phyloP scores from a whole-genome alignment of 2,888 invertebrate genomes.

The Cylindroiulus punctatus region DNA sequence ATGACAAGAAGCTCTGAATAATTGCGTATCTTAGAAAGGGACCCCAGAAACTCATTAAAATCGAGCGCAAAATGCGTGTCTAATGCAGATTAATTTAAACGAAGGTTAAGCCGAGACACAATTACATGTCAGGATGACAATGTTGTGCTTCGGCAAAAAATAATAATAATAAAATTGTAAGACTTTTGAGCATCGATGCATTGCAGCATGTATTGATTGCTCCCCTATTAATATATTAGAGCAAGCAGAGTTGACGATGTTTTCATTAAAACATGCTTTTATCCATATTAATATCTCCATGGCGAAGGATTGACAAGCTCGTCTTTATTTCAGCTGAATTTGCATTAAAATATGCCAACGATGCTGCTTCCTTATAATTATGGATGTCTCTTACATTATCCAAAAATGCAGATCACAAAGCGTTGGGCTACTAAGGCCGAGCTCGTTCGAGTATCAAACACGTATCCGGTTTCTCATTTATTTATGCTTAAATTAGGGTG shows the following conservation, averaged over 20 bases:
- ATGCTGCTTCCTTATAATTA: too few species aligned
- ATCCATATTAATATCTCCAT: background rate
- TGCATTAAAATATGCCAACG: background rate
- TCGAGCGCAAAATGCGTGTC: background rate
- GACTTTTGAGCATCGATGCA: background rate
- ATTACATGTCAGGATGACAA: background rate
- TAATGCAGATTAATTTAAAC: constrained; percentile 18
- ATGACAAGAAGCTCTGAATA: background rate
- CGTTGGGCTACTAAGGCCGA: too few species aligned
- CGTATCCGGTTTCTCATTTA: too few species aligned
- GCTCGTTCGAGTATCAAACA: too few species aligned
- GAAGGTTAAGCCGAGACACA: background rate
- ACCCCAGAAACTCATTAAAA: background rate
- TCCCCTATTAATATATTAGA: background rate
- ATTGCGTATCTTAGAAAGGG: background rate
- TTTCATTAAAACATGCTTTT: background rate
- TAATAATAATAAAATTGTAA: background rate
- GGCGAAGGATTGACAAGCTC: background rate
- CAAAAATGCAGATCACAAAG: too few species aligned
- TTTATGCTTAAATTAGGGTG: too few species aligned
- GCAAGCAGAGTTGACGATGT: background rate
- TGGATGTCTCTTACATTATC: too few species aligned
- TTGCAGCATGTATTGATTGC: background rate
- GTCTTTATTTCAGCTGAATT: background rate
- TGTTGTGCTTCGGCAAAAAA: background rate